phyloP scores from a whole-genome alignment of 2,888 invertebrate genomes.

The Daptonema setosum region DNA sequence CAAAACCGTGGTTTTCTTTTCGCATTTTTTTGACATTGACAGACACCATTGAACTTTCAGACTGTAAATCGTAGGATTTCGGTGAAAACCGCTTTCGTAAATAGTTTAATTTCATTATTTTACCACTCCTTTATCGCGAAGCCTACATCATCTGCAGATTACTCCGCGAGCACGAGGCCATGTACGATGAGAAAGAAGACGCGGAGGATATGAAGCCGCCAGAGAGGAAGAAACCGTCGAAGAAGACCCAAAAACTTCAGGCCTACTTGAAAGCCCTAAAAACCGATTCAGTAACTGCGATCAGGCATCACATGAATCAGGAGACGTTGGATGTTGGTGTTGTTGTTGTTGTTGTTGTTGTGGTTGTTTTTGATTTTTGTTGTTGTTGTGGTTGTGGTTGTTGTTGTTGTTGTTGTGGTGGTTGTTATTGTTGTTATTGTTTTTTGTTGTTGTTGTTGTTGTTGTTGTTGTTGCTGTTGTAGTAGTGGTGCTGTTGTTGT shows the following conservation, averaged over 20 bases:
- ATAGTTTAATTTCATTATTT: not conserved
- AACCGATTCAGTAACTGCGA: not conserved
- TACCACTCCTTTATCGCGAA: not conserved
- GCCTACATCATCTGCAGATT: not conserved
- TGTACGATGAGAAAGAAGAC: slow-evolving; percentile 27
- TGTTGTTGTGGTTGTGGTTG: too few relatives aligned
- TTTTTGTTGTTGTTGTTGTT: too few relatives aligned
- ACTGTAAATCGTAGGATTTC: not conserved
- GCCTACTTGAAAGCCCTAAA: slow-evolving; percentile 3
- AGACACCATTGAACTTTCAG: too few relatives aligned
- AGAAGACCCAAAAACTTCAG: slow-evolving; percentile 10
- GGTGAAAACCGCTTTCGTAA: not conserved
- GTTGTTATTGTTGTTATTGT: too few relatives aligned
- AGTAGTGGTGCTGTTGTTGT: too few relatives aligned
- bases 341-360: not conserved
- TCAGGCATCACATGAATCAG: not conserved
- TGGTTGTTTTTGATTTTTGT: too few relatives aligned
- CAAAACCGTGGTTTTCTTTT: too few relatives aligned
- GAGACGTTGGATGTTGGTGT: not conserved
- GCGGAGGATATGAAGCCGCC: slow-evolving; percentile 28
- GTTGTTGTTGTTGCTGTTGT: too few relatives aligned
- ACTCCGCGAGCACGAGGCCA: slow-evolving; percentile 29
- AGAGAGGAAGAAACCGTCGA: slow-evolving; percentile 14
- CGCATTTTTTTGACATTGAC: too few relatives aligned
- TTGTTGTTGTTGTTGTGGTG: too few relatives aligned